Base-by-base conservation (phyloP, 2,888 invertebrate genomes). In the Ophion obscuratus region DNA sequence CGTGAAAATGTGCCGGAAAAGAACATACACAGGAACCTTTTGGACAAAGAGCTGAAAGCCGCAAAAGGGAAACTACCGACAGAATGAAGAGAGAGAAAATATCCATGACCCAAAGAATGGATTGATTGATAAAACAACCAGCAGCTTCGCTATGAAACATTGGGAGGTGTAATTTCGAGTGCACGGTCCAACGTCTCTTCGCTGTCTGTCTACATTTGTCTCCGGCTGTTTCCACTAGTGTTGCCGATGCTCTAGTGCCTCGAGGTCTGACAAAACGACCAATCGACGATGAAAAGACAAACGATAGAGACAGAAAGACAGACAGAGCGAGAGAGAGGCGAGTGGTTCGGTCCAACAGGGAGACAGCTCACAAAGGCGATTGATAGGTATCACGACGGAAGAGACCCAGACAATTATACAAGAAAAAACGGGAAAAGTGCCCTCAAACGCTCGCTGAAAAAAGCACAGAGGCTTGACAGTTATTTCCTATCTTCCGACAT, bases 101-200 rank as follows among this genome's bases (percentile, higher is more conserved):
- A 79, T 79, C 70, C 59, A 68, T 81, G 61, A 61, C 75, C 53
- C 64, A 61, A 78, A 78, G 82, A 82, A 82, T 82, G 74, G 75
- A 85, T 85, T 79, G 85, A 85, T 82, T 85, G 85, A 75, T 82
- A 82, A 79, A 85, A 75, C 77, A 78, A 81, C 74, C 78, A 74
- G 57, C 70, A 81, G 64, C 74, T 78, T 31, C n/a, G 36, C 68
- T 44, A 64, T 59, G 57, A 62, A 62, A 68, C 70, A 75, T 71
- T 85, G 68, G 62, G 64, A 81, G 78, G 74, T 85, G 81, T 81
- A 81, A 73, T 78, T 81, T 53, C 68, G 70, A 70, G 81, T 85
- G 44, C 74, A 64, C 66, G 78, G 78, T 75, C 64, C 68, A 78
- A 81, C 59, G 85, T 81, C 68, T 74, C 73, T 53, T 66, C 66